Evolutionary conservation across 2,888 invertebrate species (phyloP).

Genomic region (Petrolisthes cinctipes): DNA sequence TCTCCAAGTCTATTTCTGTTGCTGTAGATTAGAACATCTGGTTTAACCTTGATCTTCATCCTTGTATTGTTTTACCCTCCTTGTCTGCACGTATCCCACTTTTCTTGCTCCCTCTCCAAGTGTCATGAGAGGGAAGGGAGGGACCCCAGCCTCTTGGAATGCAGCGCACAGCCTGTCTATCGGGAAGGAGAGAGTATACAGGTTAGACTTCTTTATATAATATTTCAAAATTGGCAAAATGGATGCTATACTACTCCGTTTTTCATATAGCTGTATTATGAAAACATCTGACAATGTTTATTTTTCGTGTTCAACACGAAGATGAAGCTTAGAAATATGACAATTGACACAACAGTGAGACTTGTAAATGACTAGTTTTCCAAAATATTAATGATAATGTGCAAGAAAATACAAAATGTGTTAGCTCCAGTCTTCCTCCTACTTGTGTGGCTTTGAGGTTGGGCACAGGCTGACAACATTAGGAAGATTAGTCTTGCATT

Average conservation of each 20-base stretch:
- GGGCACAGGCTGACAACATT: too few relatives aligned
- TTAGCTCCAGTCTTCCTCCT: too few relatives aligned
- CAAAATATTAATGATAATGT: too few relatives aligned
- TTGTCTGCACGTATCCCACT: slow-evolving; percentile 14
- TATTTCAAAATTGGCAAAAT: background rate
- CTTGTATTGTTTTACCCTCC: slow-evolving; percentile 36
- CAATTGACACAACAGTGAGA: too few relatives aligned
- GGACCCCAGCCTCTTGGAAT: slow-evolving; percentile 77
- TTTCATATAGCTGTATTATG: slow-evolving; percentile 7
- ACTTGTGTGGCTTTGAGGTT: too few relatives aligned
- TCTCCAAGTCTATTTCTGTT: slow-evolving; percentile 13
- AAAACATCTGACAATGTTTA: too few relatives aligned
- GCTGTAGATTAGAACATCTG: background rate
- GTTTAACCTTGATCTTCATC: slow-evolving; percentile 1
- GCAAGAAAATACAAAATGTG: too few relatives aligned
- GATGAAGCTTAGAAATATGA: too few relatives aligned
- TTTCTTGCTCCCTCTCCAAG: slow-evolving; percentile 44
- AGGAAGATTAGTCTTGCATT: too few relatives aligned
- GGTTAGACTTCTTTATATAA: slow-evolving; percentile 71
- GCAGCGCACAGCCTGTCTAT: slow-evolving; percentile 79
- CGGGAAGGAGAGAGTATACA: slow-evolving; percentile 95
- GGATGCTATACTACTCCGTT: background rate
- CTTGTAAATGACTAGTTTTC: too few relatives aligned
- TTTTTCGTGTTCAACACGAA: too few relatives aligned
- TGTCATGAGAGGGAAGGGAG: slow-evolving; percentile 52